A percentile compares a stretch with the other conserved stretches of the same genome.
Evolutionary conservation across 2,797 vertebrate species (phyloP).

Genomic region (Corythornis leucogaster): DNA sequence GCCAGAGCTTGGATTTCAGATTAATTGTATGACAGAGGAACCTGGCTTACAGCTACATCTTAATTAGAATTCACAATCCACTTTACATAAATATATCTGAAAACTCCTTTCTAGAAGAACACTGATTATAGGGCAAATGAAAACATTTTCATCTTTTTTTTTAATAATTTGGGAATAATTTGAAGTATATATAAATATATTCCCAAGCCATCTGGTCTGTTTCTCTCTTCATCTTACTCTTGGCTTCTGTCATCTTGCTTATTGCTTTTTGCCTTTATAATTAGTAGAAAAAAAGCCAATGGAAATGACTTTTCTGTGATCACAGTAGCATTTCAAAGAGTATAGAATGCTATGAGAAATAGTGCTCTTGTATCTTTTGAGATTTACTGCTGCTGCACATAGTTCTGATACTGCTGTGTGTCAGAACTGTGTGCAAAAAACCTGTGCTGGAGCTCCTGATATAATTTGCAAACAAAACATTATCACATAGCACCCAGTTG

Average conservation of each 20-base stretch:
- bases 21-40: conserved; percentile 24
- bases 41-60: conserved; percentile 29
- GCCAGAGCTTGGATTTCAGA: conserved; percentile 22
- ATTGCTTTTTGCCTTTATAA: conserved; percentile 30
- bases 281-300: conserved; percentile 18
- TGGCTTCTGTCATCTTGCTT: conserved; percentile 6
- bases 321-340: background rate
- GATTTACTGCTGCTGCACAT: background rate
- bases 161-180: background rate
- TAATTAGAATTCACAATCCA: conserved; percentile 47
- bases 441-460: background rate
- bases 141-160: conserved; percentile 26
- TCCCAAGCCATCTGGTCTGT: conserved; percentile 22
- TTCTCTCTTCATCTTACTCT: conserved; percentile 18
- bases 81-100: background rate
- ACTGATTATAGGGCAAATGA: background rate
- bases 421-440: background rate
- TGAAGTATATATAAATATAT: background rate
- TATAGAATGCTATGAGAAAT: background rate
- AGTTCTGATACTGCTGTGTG: background rate
- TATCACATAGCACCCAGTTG: background rate
- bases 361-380: background rate
- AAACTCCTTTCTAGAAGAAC: background rate
- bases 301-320: background rate
- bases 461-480: conserved; percentile 1